These are phyloP conservation scores for Cygnus atratus DNA, from an alignment of 2,113 vertebrate species.

Conservation along the genomic window DNA sequence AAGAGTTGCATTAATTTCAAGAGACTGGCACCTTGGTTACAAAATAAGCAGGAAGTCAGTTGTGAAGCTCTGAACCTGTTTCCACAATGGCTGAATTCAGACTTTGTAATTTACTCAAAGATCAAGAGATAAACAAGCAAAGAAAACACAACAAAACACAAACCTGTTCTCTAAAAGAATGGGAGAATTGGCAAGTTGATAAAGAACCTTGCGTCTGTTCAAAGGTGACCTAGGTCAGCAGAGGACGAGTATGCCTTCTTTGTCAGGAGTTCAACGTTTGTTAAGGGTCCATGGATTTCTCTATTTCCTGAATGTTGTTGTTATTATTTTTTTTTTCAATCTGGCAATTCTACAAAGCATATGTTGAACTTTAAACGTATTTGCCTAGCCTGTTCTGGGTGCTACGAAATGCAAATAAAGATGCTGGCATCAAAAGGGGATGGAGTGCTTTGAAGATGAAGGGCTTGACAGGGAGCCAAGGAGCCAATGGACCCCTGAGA, in stretches of 20 bases:
- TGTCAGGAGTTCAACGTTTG: conserved; percentile 22
- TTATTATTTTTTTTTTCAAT: background rate
- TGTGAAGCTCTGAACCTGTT: background rate
- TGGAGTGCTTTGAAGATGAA: conserved; percentile 34
- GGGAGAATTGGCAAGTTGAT: background rate
- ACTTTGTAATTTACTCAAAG: background rate
- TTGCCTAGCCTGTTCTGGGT: background rate
- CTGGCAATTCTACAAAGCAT: conserved; percentile 51
- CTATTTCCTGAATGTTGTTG: background rate
- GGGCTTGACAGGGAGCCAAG: conserved; percentile 13
- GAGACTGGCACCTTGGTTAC: background rate
- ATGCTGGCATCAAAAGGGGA: background rate
- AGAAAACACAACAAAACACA: background rate
- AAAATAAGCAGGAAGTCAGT: background rate
- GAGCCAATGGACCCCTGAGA: background rate
- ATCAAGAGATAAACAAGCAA: background rate
- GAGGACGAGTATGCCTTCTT: conserved; percentile 10
- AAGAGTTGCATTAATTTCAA: background rate
- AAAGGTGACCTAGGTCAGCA: conserved; percentile 30
- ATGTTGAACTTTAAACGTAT: background rate
- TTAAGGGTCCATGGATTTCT: background rate
- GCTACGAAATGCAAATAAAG: conserved; percentile 23
- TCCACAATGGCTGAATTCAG: background rate
- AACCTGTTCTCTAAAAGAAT: background rate
- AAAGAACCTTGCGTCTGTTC: conserved; percentile 23